These are phyloP conservation scores for Pinna nobilis DNA, from an alignment of 1,140 invertebrate genomes.

Conservation along the genomic window DNA sequence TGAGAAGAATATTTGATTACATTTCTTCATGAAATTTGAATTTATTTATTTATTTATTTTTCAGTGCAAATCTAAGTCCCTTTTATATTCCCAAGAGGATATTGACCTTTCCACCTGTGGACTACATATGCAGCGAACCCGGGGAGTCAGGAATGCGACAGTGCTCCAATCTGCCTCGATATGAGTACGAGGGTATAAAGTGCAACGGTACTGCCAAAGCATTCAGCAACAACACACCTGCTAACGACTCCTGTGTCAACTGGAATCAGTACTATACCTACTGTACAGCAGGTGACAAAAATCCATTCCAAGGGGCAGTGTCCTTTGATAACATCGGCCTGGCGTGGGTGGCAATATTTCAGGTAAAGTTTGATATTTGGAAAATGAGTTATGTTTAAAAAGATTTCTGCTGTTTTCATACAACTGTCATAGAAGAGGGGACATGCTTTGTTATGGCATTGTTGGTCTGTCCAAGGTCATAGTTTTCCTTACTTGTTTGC, in stretches of 20 bases:
- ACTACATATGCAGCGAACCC: slow-evolving; percentile 97
- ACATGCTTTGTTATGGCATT: no score
- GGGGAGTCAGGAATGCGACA: slow-evolving; percentile 96
- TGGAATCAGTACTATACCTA: slow-evolving; percentile 99
- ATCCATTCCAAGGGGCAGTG: slow-evolving; percentile 99
- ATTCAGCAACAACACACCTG: slow-evolving; percentile 67
- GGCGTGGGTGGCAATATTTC: slow-evolving; percentile 99
- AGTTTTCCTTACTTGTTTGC: no score
- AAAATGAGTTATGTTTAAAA: no score
- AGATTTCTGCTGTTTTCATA: no score
- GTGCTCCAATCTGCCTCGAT: slow-evolving; percentile 91
- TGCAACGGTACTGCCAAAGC: slow-evolving; percentile 77
- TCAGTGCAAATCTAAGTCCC: slow-evolving; percentile 56
- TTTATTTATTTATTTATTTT: slow-evolving; percentile 34
- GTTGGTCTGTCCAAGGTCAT: no score
- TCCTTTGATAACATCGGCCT: slow-evolving; percentile 99
- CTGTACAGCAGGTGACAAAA: slow-evolving; percentile 92
- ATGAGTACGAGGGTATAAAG: slow-evolving; percentile 80
- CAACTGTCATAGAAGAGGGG: no score
- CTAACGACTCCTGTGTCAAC: slow-evolving; percentile 87
- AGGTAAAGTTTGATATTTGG: slow-evolving; percentile 82
- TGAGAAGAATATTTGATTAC: not conserved
- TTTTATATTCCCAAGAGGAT: slow-evolving; percentile 54
- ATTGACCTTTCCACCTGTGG: slow-evolving; percentile 76
- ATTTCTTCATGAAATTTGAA: not conserved